Evolutionary conservation across 1,140 invertebrate species (phyloP).

Genomic region (Andrena cerasifolii): DNA sequence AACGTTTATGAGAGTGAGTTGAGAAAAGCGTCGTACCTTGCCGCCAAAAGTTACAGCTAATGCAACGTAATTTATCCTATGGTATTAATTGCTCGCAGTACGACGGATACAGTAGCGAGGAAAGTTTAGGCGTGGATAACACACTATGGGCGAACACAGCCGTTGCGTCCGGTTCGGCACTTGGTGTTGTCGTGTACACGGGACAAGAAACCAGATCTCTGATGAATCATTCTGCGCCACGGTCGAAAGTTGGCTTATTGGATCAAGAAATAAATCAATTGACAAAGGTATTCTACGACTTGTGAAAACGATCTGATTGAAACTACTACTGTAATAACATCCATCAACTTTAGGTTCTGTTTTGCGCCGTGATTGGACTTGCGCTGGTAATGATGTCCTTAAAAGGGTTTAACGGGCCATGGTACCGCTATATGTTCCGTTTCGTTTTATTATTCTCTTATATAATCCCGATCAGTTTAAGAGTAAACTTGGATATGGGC

Average conservation of each 20-base stretch:
- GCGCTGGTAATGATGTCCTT: conserved; percentile 97
- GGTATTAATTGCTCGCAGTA: conserved; percentile 81
- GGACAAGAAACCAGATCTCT: conserved; percentile 97
- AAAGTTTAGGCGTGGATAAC: conserved; percentile 97
- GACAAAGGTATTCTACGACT: conserved; percentile 87
- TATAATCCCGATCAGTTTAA: conserved; percentile 98
- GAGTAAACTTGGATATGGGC: conserved; percentile 99
- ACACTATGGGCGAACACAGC: conserved; percentile 99
- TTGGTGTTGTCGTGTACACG: conserved; percentile 98
- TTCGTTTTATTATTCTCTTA: conserved; percentile 99
- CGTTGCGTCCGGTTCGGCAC: conserved; percentile 96
- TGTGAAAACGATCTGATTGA: conserved; percentile 23
- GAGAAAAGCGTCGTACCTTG: too few species aligned
- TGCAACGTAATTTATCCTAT: too few species aligned
- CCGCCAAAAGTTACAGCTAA: background rate
- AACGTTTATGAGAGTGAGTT: conserved; percentile 92
- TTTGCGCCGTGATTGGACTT: conserved; percentile 94
- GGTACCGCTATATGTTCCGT: conserved; percentile 98
- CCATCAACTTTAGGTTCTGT: conserved; percentile 87
- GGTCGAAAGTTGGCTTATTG: conserved; percentile 96
- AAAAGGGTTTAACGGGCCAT: conserved; percentile 97
- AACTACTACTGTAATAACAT: background rate
- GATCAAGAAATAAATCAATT: conserved; percentile 98
- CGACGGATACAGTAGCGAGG: conserved; percentile 87
- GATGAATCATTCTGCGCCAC: conserved; percentile 98